These are phyloP conservation scores for Spatulosminthurus flaviceps DNA, from an alignment of 2,888 invertebrate species.

Conservation along the genomic window DNA sequence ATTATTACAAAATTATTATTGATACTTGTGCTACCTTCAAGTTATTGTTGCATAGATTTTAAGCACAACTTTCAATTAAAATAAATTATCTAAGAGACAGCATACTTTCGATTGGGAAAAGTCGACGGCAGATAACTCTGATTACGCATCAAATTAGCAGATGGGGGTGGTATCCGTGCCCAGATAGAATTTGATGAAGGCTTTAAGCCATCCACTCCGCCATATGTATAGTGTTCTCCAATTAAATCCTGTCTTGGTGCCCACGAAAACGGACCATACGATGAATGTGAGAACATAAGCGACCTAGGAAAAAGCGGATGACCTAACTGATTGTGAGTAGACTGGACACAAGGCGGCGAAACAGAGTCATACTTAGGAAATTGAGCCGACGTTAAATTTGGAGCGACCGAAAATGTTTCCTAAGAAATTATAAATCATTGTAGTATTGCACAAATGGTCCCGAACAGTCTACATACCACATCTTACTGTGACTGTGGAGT, in stretches of 20 bases:
- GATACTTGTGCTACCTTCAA: no score
- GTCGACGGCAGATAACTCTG: constrained; percentile 51
- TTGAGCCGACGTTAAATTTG: constrained; percentile 32
- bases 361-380: constrained; percentile 34
- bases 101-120: constrained; percentile 52
- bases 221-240: constrained; percentile 38
- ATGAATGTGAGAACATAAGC: constrained; percentile 43
- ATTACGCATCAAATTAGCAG: constrained; percentile 54
- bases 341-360: constrained; percentile 1
- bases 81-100: no score
- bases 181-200: constrained; percentile 48
- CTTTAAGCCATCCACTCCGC: constrained; percentile 16
- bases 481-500: no score
- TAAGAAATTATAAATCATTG: constrained; percentile 22
- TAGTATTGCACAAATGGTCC: no score
- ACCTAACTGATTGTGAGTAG: background rate
- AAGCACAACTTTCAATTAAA: no score
- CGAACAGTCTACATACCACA: no score
- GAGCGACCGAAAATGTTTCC: constrained; percentile 53
- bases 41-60: no score
- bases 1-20: background rate
- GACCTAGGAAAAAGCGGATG: constrained; percentile 36
- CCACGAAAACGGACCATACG: constrained; percentile 56
- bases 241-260: constrained; percentile 18
- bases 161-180: constrained; percentile 54